phyloP scores from a whole-genome alignment of 2,113 vertebrate species.

The Chlorodrepanis virens region DNA sequence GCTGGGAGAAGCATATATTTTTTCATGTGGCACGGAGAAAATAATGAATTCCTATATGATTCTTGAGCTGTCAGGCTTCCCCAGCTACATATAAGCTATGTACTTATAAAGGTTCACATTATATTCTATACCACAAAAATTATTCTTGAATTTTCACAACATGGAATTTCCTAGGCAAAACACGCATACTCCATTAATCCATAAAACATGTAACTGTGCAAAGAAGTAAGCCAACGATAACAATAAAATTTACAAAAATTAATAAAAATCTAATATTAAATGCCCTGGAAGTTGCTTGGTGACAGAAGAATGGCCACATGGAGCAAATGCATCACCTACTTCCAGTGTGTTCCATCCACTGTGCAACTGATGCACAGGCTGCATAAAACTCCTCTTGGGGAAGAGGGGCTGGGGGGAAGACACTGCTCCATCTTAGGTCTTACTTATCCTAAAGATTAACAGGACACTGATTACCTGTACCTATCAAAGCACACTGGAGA shows the following conservation, averaged over 20 bases:
- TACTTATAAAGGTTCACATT: background rate
- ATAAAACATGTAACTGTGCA: background rate
- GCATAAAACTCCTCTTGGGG: background rate
- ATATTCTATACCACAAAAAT: background rate
- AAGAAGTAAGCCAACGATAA: background rate
- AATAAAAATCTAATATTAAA: background rate
- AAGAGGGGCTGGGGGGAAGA: background rate
- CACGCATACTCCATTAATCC: background rate
- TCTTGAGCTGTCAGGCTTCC: background rate
- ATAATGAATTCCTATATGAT: background rate
- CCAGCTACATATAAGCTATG: background rate
- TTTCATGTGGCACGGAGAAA: background rate
- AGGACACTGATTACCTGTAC: background rate
- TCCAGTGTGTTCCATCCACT: background rate
- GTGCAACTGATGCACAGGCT: background rate
- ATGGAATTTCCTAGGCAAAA: background rate
- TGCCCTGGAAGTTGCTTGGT: fast-evolving
- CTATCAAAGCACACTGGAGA: background rate
- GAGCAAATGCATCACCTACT: background rate
- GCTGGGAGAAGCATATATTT: background rate
- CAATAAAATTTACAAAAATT: background rate
- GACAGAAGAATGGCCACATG: background rate
- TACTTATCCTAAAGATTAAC: background rate
- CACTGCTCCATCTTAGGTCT: background rate
- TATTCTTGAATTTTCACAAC: background rate